These are phyloP conservation scores for Tetranychus piercei DNA, from an alignment of 2,888 invertebrate species.

Conservation along the genomic window DNA sequence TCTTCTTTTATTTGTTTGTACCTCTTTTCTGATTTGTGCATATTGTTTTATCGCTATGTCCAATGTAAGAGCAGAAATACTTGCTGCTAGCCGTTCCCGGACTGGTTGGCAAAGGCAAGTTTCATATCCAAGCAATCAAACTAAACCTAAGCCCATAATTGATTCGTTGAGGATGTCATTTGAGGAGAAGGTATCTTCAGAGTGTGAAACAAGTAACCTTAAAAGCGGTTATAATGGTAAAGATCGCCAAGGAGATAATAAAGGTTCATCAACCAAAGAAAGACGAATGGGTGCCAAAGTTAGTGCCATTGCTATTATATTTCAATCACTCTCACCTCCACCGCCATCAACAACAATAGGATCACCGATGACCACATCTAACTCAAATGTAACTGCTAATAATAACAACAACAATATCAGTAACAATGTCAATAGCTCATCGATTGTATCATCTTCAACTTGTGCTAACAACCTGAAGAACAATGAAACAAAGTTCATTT, in stretches of 20 bases:
- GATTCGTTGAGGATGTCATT: constrained; percentile 15
- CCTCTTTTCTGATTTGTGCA: background rate
- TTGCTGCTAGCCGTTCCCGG: constrained; percentile 29
- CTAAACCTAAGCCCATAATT: constrained; percentile 15
- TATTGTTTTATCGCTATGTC: constrained; percentile 24
- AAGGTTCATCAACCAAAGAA: constrained; percentile 17
- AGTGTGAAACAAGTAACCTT: constrained; percentile 2
- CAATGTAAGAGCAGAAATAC: constrained; percentile 29
- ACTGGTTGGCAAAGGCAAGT: constrained; percentile 28
- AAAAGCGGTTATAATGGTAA: background rate
- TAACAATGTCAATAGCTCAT: background rate
- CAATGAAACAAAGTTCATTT: background rate
- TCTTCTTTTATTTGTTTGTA: background rate
- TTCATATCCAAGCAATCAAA: background rate
- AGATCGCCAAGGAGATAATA: constrained; percentile 9
- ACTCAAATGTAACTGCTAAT: background rate
- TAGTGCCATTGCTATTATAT: constrained; percentile 27
- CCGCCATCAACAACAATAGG: constrained; percentile 11
- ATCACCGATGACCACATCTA: constrained; percentile 10
- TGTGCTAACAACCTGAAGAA: background rate
- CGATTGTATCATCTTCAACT: background rate
- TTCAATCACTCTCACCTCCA: constrained; percentile 26
- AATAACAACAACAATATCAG: background rate
- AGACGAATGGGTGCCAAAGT: constrained; percentile 27
- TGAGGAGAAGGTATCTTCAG: constrained; percentile 15